Evolutionary conservation across 2,113 vertebrate genomes (phyloP).

Genomic region (Gorsachius goisagi): DNA sequence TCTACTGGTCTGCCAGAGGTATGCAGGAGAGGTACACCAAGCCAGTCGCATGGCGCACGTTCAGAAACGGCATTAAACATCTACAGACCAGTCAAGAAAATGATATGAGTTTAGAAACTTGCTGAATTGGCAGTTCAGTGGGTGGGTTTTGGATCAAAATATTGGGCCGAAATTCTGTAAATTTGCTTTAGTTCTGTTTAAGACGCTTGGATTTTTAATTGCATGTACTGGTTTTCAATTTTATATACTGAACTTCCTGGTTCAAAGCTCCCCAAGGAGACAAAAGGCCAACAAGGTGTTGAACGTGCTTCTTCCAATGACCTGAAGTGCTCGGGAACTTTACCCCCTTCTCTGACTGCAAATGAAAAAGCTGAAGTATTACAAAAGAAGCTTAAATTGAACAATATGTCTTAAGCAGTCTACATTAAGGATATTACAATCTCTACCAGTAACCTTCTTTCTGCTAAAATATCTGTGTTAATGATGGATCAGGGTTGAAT

Average conservation of each 20-base stretch:
- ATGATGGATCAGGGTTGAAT: background rate
- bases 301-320: background rate
- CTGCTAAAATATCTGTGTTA: slow-evolving; percentile 32
- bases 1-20: background rate
- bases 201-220: background rate
- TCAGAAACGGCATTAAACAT: background rate
- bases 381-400: background rate
- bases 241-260: background rate
- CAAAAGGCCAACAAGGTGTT: background rate
- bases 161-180: background rate
- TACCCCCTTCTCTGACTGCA: background rate
- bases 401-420: background rate
- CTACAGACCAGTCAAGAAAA: background rate
- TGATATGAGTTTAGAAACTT: background rate
- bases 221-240: background rate
- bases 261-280: background rate
- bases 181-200: background rate
- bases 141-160: background rate
- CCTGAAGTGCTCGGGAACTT: background rate
- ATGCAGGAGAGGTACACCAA: background rate
- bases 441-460: background rate
- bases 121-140: background rate
- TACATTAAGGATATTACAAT: background rate
- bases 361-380: background rate
- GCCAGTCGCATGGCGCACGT: rapidly evolving